Evolutionary conservation across 1,140 invertebrate genomes (phyloP).

Genomic region (Drosophila lowei): DNA sequence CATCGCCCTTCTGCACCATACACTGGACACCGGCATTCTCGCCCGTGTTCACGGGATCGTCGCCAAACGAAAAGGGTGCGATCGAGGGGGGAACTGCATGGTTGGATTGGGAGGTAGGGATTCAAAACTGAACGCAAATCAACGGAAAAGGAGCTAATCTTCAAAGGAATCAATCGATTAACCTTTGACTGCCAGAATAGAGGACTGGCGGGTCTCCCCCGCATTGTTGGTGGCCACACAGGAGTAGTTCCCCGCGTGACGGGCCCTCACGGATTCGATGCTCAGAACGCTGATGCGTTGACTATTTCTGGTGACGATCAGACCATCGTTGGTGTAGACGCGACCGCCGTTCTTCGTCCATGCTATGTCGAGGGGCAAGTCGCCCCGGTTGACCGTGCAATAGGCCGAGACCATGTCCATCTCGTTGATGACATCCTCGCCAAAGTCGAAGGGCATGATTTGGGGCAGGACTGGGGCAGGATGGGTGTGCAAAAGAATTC

Average conservation of each 20-base stretch:
- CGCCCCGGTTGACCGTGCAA: constrained; percentile 93
- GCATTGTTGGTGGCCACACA: constrained; percentile 90
- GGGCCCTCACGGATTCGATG: constrained; percentile 86
- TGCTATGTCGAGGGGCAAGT: constrained; percentile 90
- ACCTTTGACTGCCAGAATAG: constrained; percentile 88
- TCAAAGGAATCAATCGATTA: constrained; percentile 19
- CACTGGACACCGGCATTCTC: constrained; percentile 89
- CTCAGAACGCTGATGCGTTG: constrained; percentile 87
- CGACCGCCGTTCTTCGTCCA: constrained; percentile 85
- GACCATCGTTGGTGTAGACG: constrained; percentile 80
- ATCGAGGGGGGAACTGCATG: constrained; percentile 83
- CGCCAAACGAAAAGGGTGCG: constrained; percentile 88
- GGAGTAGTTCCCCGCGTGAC: constrained; percentile 88
- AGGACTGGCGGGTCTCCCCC: constrained; percentile 88
- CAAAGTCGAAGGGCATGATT: constrained; percentile 88
- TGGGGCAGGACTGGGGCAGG: constrained; percentile 86
- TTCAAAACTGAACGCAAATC: constrained; percentile 32
- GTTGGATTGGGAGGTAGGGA: constrained; percentile 7
- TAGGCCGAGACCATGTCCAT: constrained; percentile 88
- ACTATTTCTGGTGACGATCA: constrained; percentile 85
- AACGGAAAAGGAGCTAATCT: constrained; percentile 9
- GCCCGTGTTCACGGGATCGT: constrained; percentile 88
- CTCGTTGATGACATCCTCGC: constrained; percentile 88
- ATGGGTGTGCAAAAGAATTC: constrained; percentile 28
- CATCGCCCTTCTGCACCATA: constrained; percentile 89